Percentiles rank a stretch among this genome's conserved stretches.
Conservation (phyloP, 2,113 vertebrate species). For the Ahaetulla prasina region DNA sequence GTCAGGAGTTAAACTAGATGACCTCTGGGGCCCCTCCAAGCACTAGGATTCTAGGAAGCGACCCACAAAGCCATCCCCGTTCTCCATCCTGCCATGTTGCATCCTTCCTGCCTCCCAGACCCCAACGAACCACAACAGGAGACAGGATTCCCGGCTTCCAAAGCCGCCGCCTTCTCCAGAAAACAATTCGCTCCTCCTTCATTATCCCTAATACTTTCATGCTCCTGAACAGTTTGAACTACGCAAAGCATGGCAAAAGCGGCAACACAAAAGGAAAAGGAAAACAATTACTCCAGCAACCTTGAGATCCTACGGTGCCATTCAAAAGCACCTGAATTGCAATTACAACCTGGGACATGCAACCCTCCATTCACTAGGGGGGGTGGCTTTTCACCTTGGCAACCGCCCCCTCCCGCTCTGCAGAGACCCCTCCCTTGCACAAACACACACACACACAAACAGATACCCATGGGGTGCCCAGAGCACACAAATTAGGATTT, state of each 20-base stretch:
- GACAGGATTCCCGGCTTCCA: neutral
- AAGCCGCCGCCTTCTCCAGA: neutral
- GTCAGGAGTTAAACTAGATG: neutral
- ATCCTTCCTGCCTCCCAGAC: neutral
- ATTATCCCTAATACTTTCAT: neutral
- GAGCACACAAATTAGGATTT: neutral
- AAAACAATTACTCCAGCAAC: neutral
- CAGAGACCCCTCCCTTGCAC: neutral
- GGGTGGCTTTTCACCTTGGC: neutral
- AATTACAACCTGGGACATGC: neutral
- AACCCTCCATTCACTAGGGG: neutral
- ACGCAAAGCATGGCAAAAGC: neutral
- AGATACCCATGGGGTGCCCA: neutral
- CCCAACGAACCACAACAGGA: neutral
- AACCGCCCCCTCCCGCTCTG: neutral
- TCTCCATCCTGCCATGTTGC: rapidly evolving
- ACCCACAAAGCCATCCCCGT: neutral
- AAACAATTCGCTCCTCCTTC: too few relatives aligned
- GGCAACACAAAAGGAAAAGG: neutral
- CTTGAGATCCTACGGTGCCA: neutral
- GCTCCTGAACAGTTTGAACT: too few relatives aligned
- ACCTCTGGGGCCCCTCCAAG: neutral
- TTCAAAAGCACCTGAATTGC: neutral
- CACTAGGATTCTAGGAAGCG: neutral
- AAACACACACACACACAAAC: neutral